Conservation (phyloP, 2,113 vertebrate genomes). For the Xenus cinereus region DNA sequence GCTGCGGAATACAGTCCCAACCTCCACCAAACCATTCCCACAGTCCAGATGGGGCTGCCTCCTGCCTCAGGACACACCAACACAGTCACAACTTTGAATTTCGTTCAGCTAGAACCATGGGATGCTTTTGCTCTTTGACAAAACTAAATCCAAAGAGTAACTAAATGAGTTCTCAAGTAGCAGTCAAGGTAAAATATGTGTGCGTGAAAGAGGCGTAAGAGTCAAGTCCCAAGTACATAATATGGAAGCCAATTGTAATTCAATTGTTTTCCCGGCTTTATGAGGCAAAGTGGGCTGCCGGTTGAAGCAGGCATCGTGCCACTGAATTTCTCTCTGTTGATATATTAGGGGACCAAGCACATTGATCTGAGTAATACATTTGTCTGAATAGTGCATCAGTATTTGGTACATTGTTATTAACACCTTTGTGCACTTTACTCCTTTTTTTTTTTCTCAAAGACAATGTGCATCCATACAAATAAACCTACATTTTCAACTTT, state of each 20-base stretch:
- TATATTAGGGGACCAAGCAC: background rate
- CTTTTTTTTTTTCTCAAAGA: background rate
- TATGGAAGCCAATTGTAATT: background rate
- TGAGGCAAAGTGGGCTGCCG: background rate
- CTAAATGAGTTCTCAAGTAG: conserved; percentile 2
- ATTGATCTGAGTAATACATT: background rate
- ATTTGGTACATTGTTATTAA: background rate
- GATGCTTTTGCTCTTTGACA: background rate
- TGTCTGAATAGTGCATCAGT: background rate
- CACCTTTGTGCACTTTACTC: background rate
- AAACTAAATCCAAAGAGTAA: conserved; percentile 16
- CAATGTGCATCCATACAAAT: background rate
- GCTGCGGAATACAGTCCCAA: background rate
- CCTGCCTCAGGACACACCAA: background rate
- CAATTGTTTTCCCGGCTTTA: background rate
- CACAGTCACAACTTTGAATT: conserved; percentile 2
- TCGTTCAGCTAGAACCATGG: conserved; percentile 16
- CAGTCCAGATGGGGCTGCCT: background rate
- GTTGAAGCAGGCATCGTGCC: background rate
- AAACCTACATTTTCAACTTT: background rate
- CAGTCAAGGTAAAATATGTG: background rate
- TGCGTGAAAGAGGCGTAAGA: background rate
- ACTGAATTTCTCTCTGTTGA: background rate
- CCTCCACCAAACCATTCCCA: background rate
- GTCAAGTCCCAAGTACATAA: background rate